Conservation (phyloP, 2,797 vertebrate species). For the Sciurus vulgaris region DNA sequence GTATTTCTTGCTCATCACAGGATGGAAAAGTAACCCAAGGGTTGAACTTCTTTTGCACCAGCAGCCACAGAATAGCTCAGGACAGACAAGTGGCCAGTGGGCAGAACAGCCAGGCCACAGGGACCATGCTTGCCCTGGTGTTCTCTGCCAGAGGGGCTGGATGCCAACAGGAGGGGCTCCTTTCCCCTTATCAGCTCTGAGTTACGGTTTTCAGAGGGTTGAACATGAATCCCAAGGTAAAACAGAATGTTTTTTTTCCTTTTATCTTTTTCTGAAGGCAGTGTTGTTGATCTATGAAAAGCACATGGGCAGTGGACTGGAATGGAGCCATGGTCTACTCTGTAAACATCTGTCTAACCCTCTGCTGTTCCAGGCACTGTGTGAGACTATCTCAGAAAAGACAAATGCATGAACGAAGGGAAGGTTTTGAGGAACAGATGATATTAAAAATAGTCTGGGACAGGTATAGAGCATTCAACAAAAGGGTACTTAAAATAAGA, state of each 20-base stretch:
- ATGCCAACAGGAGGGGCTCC: neutral
- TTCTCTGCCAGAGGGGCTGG: neutral
- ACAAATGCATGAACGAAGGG: neutral
- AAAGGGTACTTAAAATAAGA: neutral
- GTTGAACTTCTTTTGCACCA: neutral
- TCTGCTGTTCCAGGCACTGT: neutral
- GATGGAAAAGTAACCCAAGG: neutral
- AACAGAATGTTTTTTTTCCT: neutral
- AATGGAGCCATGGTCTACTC: neutral
- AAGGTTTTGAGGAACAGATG: neutral
- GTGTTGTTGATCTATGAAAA: neutral
- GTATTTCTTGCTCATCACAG: neutral
- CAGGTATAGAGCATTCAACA: neutral
- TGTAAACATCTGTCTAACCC: neutral
- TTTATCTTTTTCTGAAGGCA: neutral
- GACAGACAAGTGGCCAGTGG: neutral
- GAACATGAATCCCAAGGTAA: neutral
- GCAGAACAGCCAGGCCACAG: neutral
- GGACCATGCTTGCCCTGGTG: neutral
- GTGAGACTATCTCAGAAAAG: conserved; percentile 20
- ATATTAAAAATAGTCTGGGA: neutral
- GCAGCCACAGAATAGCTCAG: neutral
- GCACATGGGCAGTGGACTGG: neutral
- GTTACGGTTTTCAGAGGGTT: neutral
- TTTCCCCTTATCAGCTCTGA: neutral